Evolutionary conservation across 1,140 invertebrate species (phyloP), one percentile per base, ranked within the genome.

Genomic region (Eulimnadia texana): DNA sequence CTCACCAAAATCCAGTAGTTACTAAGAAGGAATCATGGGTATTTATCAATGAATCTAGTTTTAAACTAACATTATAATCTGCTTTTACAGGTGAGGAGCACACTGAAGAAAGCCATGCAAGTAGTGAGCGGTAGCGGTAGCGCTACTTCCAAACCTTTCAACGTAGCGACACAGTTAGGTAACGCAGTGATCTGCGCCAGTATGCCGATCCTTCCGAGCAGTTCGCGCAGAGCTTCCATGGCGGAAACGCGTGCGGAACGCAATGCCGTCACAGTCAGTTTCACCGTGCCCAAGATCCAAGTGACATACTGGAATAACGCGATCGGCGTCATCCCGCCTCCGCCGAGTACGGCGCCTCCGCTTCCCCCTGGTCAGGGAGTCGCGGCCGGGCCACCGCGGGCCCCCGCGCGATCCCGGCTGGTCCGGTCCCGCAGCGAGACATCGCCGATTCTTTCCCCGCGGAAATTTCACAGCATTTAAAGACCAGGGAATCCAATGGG

Each of bases 11-110:
- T 2, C 19, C 16, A 10, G 51, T 51, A 3, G n/a, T 24, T 11
- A 61, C 49, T 0, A 60, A 33, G 42, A 61, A 55, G 28, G 60
- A 61, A n/a, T 61, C 60, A 19, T 61, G 60, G 60, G 60, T 57
- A 28, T 19, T 52, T 11, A 10, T 19, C 42, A 47, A 11, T 47
- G 11, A 47, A 11, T 47, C 42, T 47, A 47, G n/a, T n/a, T n/a
- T n/a, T n/a, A n/a, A n/a, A n/a, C n/a, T n/a, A n/a, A n/a, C n/a
- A n/a, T n/a, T n/a, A n/a, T 24, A 55, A 27, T 22, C 23, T 24
- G 28, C 19, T 11, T 10, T 19, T 27, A 0, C 20, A 57, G 55
- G 55, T 61, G 28, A 61, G 53, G 25, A 42, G 29, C 42, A 61
- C 60, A 6, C 6, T 61, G 19, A 61, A 61, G 19, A 61, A 61